Evolutionary conservation across 2,113 vertebrate genomes (phyloP), one percentile per base, ranked within the genome.

Genomic region (Hydropotes inermis): DNA sequence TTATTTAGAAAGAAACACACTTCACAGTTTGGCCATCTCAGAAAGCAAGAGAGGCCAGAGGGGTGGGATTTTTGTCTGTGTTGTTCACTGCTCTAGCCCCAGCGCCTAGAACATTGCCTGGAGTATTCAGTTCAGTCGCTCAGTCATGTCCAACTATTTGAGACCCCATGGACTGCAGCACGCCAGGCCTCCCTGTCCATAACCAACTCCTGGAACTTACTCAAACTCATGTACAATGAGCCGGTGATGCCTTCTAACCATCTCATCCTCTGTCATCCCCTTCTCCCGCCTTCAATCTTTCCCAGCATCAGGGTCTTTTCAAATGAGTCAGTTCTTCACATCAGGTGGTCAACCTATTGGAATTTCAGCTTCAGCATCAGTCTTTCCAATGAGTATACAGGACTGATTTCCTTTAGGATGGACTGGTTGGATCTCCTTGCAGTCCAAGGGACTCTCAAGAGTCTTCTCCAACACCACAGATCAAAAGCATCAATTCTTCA

Each of bases 251-350:
- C n/a, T 23, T 70, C 67, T 10, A 39, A 12, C 67, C n/a, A 39
- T 3, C 10, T 70, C 0, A 70, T 70, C n/a, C n/a, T 39, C 19
- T 23, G 19, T 39, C 0, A 2, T 12, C n/a, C n/a, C 19, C 67
- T 39, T 70, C 2, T 70, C 19, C 67, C 5, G 9, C n/a, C 64
- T 36, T 36, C n/a, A 36, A 3, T 70, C 17, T 19, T n/a, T 70
- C n/a, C n/a, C 67, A 70, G n/a, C n/a, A 70, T 70, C 67, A 70
- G n/a, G 9, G n/a, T 70, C 67, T 70, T 70, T 70, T 39, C 67
- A 36, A 39, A 0, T 39, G 19, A 70, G 67, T 70, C n/a, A 70
- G 67, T 4, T 39, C 19, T 70, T 70, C 2, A 0, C 1, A 70
- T 70, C n/a, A 70, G n/a, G 10, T 70, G 67, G 67, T n/a, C 67